These are phyloP conservation scores for Lepus americanus DNA, from an alignment of 2,113 vertebrate species.

Conservation along the genomic window DNA sequence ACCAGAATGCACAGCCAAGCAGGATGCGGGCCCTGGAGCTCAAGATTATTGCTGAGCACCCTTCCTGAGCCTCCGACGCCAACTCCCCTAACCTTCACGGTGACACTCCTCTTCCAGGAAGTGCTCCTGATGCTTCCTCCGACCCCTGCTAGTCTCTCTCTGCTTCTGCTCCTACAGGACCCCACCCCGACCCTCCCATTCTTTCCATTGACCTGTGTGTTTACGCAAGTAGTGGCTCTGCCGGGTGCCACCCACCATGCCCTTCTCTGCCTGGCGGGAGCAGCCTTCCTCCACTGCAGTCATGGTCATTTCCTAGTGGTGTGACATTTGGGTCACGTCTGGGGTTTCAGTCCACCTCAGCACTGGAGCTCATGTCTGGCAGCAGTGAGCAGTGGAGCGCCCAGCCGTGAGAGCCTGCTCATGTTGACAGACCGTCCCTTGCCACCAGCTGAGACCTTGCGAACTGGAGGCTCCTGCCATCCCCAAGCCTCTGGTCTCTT, in stretches of 20 bases:
- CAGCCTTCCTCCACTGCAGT: not conserved
- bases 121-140: not conserved
- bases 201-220: constrained; percentile 11
- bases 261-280: not conserved
- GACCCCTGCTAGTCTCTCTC: not conserved
- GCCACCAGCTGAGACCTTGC: not conserved
- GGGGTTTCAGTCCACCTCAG: not conserved
- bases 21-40: not conserved
- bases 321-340: not conserved
- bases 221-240: not conserved
- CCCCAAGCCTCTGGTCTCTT: not conserved
- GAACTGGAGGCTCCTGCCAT: not conserved
- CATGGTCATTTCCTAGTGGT: not conserved
- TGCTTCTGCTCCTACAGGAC: not conserved
- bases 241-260: not conserved
- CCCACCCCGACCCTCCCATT: not conserved
- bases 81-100: not conserved
- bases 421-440: not conserved
- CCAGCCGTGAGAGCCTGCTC: not conserved
- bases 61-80: not conserved
- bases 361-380: not conserved
- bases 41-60: not conserved
- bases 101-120: not conserved
- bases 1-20: not conserved
- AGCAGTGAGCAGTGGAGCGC: not conserved